These are phyloP conservation scores for Bostrychus sinensis DNA, from an alignment of 2,113 vertebrate species.

Conservation along the genomic window DNA sequence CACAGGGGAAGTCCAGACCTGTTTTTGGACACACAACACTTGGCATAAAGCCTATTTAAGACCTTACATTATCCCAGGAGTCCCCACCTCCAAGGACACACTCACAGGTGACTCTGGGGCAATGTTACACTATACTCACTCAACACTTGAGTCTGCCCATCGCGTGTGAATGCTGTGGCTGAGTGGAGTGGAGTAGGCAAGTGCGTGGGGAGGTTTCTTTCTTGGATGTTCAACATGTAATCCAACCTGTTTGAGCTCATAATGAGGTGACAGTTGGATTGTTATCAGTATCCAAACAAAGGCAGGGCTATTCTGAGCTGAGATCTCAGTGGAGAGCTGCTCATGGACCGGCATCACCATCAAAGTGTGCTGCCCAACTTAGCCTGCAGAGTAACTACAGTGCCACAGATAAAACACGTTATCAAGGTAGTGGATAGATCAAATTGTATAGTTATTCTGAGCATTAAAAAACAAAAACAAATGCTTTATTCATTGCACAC, in stretches of 20 bases:
- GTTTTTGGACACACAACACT: background rate
- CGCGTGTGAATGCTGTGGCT: slow-evolving; percentile 44
- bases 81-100: slow-evolving; percentile 13
- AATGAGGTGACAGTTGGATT: slow-evolving; percentile 73
- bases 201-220: slow-evolving; percentile 57
- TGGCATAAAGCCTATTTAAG: slow-evolving; percentile 6
- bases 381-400: too few relatives aligned
- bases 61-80: background rate
- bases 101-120: slow-evolving; percentile 1
- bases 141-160: slow-evolving; percentile 48
- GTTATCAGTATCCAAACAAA: slow-evolving; percentile 70
- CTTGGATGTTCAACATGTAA: slow-evolving; percentile 66
- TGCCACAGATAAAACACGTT: too few relatives aligned
- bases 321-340: slow-evolving; percentile 37
- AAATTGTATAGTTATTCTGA: slow-evolving; percentile 3
- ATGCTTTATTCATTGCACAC: too few relatives aligned
- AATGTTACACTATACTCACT: slow-evolving; percentile 15
- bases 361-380: too few relatives aligned
- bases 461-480: background rate
- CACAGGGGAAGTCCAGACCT: slow-evolving; percentile 9
- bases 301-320: slow-evolving; percentile 42
- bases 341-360: slow-evolving; percentile 37
- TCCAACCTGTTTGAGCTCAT: slow-evolving; percentile 72
- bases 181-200: slow-evolving; percentile 10
- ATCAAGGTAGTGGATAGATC: too few relatives aligned